Base-by-base conservation (phyloP, 2,888 invertebrate species). In the Xanthia icteritia region DNA sequence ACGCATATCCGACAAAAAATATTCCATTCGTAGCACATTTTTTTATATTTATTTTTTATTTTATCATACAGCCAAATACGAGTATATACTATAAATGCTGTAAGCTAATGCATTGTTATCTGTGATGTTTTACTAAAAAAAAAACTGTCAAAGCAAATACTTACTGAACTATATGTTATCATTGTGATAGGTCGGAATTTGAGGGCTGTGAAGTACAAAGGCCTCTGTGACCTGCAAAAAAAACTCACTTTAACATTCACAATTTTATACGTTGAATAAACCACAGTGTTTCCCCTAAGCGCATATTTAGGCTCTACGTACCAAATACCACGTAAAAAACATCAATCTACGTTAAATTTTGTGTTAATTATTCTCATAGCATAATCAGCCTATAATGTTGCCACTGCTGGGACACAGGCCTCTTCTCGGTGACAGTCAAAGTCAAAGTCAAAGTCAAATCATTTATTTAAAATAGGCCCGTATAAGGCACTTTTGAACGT, bases 131-230 rank as follows among this genome's bases (percentile, higher is more conserved):
- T 60, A 13, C 20, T 23, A 36, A 31, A 8, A 48, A 60, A 56
- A 68, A 68, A 63, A 66, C 13, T 31, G 36, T 66, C 23, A 60
- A 65, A 76, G 13, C 4, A 39, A 60, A 84, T 75, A 89, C 93
- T 92, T 88, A 95, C 95, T 79, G 95, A 95, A 80, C 92, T 94
- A 73, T 94, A 96, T 3, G 95, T 95, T 70, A 88, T 89, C 91
- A 95, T 92, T 60, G 95, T 95, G 63, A 95, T 95, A 23, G 92
- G 86, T 31, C 92, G 90, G 82, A 95, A 95, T 88, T 95, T 95
- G 71, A 94, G 87, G 1, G 96, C 94, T 20, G 95, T 95, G 84
- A 95, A 95, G 86, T 93, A 95, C 68, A 95, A 90, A 27, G 95
- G 95, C 85, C 93, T 94, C 87, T 95, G 95, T 23, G 95, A 94